These are phyloP conservation scores for Junonia oenone DNA, from an alignment of 2,888 invertebrate genomes.

Conservation along the genomic window DNA sequence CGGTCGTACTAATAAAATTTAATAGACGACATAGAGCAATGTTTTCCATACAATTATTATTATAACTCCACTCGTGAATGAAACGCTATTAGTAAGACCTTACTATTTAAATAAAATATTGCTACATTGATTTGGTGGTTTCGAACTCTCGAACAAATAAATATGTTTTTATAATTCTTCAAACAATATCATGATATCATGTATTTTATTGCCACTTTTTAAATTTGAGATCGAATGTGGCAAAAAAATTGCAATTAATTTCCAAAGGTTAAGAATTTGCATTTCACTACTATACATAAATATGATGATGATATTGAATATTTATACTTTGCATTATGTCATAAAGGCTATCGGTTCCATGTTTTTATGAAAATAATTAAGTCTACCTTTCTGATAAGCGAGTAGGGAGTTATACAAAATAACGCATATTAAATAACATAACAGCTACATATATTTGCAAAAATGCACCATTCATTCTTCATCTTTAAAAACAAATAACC, in stretches of 20 bases:
- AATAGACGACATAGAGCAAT: background rate
- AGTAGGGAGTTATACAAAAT: too few relatives aligned
- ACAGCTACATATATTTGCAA: too few relatives aligned
- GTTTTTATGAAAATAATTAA: background rate
- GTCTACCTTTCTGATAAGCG: too few relatives aligned
- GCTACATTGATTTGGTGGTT: background rate
- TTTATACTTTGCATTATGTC: background rate
- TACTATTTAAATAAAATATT: background rate
- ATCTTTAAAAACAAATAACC: too few relatives aligned
- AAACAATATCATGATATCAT: background rate
- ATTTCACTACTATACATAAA: slow-evolving; percentile 29
- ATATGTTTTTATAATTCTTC: background rate
- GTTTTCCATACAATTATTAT: background rate
- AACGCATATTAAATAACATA: too few relatives aligned
- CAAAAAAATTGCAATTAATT: background rate
- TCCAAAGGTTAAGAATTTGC: slow-evolving; percentile 7
- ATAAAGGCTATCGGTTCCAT: too few relatives aligned
- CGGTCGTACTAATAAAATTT: too few relatives aligned
- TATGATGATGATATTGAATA: too few relatives aligned
- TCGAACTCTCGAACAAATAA: background rate
- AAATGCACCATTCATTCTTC: too few relatives aligned
- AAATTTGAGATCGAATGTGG: slow-evolving; percentile 13
- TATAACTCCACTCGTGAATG: background rate
- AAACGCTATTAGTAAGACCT: background rate
- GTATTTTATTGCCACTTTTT: background rate